Base-by-base conservation (phyloP, 2,113 vertebrate species). In the Megalops atlanticus region DNA sequence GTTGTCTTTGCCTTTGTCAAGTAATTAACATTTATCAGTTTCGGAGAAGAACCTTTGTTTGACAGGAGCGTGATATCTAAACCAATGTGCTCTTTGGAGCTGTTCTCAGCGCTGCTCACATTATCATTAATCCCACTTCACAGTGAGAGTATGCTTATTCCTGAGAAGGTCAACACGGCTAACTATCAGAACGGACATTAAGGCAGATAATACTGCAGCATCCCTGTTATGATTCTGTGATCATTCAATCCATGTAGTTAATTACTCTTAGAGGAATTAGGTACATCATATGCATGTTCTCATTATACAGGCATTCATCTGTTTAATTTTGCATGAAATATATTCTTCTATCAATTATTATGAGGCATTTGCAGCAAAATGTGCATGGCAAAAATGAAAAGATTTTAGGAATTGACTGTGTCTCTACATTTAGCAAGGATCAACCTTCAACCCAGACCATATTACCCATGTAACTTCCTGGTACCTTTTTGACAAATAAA, bases 1-100 rank as follows among this genome's bases (percentile, higher is more conserved):
- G 52, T 58, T n/a, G 1, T 31, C 7, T 64, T 64, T 47, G 36
- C 27, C 14, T 8, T 68, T 47, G 70, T 68, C 80, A 76, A 58
- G 54, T 81, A 76, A 81, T 81, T 81, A 76, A 76, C 58, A 81
- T 81, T 76, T 70, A 76, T 76, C 54, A 76, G 39, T 75, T 15
- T 70, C 54, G 21, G 39, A 76, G 49, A 69, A 40, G 40, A 69
- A 54, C 52, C 52, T 45, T 68, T 36, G 15, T n/a, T 2, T 81
- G 80, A 76, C 74, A 76, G 73, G 15, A 39, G 33, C 15, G 74
- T 81, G 80, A 76, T 69, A 64, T 36, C 73, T 6, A 41, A 68
- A 68, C 52, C 58, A 36, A 12, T 18, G 10, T 45, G 49, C 40
- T 70, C 41, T 45, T 18, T 40, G 38, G 39, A 68, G 72, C 16